Evolutionary conservation across 2,888 invertebrate genomes (phyloP), one percentile per base, ranked within the genome.

Genomic region (Unio pictorum): DNA sequence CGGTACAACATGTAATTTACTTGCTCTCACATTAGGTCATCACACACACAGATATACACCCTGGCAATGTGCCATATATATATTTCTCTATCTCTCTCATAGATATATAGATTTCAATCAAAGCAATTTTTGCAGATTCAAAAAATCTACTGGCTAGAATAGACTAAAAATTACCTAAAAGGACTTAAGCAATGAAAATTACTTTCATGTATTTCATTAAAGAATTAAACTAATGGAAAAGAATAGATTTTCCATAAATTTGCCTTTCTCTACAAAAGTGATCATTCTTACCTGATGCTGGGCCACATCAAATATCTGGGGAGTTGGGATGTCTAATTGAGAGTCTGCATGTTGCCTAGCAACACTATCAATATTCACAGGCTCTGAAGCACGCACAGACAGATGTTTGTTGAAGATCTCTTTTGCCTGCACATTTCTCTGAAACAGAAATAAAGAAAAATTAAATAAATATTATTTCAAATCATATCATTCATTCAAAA

Each of bases 331-430:
- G 55, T 90, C 89, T 55, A 92, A 84, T 17, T 88, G 88, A 64
- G 90, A 89, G 77, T 91, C 88, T 18, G 91, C 91, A 66, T 86
- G 81, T 76, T 91, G 90, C 59, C 89, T 71, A 3, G 97, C 97
- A 73, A 94, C 93, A 61, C 97, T 96, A 91, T 99, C 99, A 69
- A 99, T 96, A 91, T 99, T 99, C 57, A 99, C 97, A 1, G 98
- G 96, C 89, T 98, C 98, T 0, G 94, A 91, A 18, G 97, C 96
- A 68, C 94, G 94, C 79, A 93, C 93, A 23, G 94, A 94, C 78
- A 99, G 92, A 91, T 98, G 97, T 66, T 94, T 94, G 84, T 94
- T 93, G 92, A 95, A 98, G 87, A 99, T 96, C 85, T 95, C 93
- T 64, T 92, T 92, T 1, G 96, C 97, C 88, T 93, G 91, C 85